These are phyloP conservation scores for Cephus sareptanus DNA, from an alignment of 2,888 invertebrate genomes.

Conservation along the genomic window DNA sequence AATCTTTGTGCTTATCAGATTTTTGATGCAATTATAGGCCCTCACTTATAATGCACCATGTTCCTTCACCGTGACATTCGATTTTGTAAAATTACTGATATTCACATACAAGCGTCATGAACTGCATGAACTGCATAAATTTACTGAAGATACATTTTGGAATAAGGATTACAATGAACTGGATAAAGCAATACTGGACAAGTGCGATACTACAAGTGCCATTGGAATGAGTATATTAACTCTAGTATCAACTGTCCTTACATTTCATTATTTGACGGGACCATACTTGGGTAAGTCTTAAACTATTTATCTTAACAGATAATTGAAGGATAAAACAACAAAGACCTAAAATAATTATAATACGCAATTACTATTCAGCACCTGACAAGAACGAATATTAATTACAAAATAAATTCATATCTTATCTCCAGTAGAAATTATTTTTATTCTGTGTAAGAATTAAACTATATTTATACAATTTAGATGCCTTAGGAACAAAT, in stretches of 20 bases:
- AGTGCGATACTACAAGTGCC: background rate
- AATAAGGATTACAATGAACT: slow-evolving; percentile 14
- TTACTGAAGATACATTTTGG: slow-evolving; percentile 28
- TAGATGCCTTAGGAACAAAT: too few relatives aligned
- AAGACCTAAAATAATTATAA: too few relatives aligned
- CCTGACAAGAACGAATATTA: too few relatives aligned
- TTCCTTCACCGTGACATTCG: background rate
- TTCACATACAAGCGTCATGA: background rate
- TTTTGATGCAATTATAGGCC: background rate
- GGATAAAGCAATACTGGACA: slow-evolving; percentile 6
- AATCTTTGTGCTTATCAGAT: too few relatives aligned
- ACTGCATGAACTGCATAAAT: background rate
- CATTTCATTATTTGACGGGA: background rate
- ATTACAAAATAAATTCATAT: too few relatives aligned
- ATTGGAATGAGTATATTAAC: background rate
- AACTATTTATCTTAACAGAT: background rate
- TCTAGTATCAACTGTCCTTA: too few relatives aligned
- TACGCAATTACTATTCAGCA: too few relatives aligned
- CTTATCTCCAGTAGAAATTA: too few relatives aligned
- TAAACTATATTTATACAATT: too few relatives aligned
- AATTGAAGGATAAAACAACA: too few relatives aligned
- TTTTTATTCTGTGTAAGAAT: too few relatives aligned
- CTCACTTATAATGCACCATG: background rate
- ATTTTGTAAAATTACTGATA: background rate
- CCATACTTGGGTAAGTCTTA: background rate